A percentile compares a stretch with the other conserved stretches of the same genome.
Evolutionary conservation across 2,797 vertebrate genomes (phyloP).

Genomic region (Oreochromis mossambicus): DNA sequence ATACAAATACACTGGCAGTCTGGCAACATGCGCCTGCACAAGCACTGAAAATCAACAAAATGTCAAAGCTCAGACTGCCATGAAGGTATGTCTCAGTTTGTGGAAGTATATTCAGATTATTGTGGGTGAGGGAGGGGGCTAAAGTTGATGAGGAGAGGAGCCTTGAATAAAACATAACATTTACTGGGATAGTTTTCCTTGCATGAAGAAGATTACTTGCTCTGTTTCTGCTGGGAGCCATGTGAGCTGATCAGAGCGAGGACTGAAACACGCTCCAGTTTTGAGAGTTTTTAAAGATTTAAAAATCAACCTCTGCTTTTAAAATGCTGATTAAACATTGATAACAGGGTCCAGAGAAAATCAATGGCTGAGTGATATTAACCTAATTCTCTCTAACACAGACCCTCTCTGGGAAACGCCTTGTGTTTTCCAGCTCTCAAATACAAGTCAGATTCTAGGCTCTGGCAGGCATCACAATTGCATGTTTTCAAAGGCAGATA

Average conservation of each 20-base stretch:
- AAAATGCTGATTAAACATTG: slow-evolving; percentile 52
- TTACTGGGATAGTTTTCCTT: slow-evolving; percentile 33
- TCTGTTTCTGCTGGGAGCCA: slow-evolving; percentile 20
- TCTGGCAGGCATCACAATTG: background rate
- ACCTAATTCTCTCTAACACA: slow-evolving; percentile 45
- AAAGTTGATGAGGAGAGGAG: slow-evolving; percentile 28
- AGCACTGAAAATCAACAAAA: slow-evolving; percentile 13
- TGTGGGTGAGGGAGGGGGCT: background rate
- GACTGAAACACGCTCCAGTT: slow-evolving; percentile 14
- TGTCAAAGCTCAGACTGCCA: slow-evolving; percentile 8
- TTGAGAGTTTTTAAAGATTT: slow-evolving; percentile 32
- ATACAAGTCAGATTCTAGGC: background rate
- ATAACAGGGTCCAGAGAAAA: slow-evolving; percentile 19
- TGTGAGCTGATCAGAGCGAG: slow-evolving; percentile 8
- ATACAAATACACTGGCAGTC: slow-evolving; percentile 6
- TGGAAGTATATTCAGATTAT: slow-evolving; percentile 6
- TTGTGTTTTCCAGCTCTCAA: slow-evolving; percentile 1
- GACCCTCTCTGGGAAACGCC: background rate
- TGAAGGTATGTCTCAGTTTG: background rate
- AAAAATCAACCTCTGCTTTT: slow-evolving; percentile 32
- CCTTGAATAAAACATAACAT: slow-evolving; percentile 58
- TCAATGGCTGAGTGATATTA: slow-evolving; percentile 42
- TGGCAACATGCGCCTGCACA: background rate
- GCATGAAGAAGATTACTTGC: slow-evolving; percentile 7
- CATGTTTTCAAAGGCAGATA: background rate